Conservation (phyloP, 1,140 invertebrate genomes). For the Eubasilissa regina region DNA sequence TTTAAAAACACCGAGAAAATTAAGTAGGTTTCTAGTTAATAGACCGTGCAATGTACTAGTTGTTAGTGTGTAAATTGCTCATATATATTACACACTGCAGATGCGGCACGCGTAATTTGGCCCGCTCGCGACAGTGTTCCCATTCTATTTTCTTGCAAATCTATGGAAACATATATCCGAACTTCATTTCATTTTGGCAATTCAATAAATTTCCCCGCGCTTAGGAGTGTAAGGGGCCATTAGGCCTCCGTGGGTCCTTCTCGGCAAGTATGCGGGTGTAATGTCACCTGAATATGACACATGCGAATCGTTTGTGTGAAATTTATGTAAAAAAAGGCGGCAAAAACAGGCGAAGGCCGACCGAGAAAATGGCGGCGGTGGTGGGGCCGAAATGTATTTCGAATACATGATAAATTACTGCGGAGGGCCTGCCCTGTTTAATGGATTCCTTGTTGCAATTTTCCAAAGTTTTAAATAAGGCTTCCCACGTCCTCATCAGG, state of each 20-base stretch:
- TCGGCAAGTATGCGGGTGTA: constrained; percentile 43
- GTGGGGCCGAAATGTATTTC: constrained; percentile 49
- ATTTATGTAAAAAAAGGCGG: constrained; percentile 59
- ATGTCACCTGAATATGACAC: constrained; percentile 61
- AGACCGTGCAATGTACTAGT: too few relatives aligned
- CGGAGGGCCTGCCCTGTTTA: background rate
- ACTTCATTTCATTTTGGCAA: constrained; percentile 53
- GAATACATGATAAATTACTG: constrained; percentile 50
- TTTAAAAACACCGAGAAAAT: too few relatives aligned
- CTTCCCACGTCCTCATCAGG: too few relatives aligned
- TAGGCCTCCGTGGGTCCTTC: constrained; percentile 50
- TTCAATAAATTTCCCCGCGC: constrained; percentile 56
- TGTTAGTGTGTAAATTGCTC: too few relatives aligned
- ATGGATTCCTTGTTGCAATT: constrained; percentile 21
- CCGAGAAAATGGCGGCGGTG: constrained; percentile 41
- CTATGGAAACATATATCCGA: constrained; percentile 52
- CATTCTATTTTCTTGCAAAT: constrained; percentile 28
- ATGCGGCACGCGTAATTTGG: too few relatives aligned
- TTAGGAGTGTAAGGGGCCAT: constrained; percentile 58
- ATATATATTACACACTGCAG: too few relatives aligned
- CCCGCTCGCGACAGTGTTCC: background rate
- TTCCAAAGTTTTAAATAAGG: too few relatives aligned
- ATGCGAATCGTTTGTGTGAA: constrained; percentile 58
- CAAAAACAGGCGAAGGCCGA: constrained; percentile 50
- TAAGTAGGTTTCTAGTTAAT: too few relatives aligned